Conservation (phyloP, 2,797 vertebrate genomes). For the Melanogrammus aeglefinus region DNA sequence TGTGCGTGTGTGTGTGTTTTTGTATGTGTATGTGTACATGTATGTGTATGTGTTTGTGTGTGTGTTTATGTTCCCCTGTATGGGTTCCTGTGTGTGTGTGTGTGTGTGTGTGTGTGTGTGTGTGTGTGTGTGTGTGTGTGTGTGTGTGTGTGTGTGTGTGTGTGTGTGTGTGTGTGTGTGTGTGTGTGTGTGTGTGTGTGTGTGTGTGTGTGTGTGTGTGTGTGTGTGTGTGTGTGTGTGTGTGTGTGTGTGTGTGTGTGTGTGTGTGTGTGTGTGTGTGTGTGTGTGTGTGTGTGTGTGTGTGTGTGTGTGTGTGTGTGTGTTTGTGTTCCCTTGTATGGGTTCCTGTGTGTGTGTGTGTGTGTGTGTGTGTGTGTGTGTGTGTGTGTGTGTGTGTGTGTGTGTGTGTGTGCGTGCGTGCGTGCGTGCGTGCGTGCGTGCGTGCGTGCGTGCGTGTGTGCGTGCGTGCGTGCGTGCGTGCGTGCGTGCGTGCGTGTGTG, state of each 20-base stretch:
- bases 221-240: not conserved
- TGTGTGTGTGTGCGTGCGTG: too few relatives aligned
- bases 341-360: not conserved
- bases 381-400: not conserved
- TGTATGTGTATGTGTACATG: slow-evolving; percentile 38
- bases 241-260: slow-evolving; percentile 42
- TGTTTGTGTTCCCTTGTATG: too few relatives aligned
- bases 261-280: not conserved
- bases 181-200: slow-evolving; percentile 12
- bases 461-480: too few relatives aligned
- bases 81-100: too few relatives aligned
- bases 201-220: not conserved
- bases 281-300: not conserved
- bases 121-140: not conserved
- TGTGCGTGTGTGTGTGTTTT: too few relatives aligned
- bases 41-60: not conserved
- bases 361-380: not conserved
- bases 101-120: too few relatives aligned
- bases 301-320: too few relatives aligned
- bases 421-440: too few relatives aligned
- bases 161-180: too few relatives aligned
- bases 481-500: too few relatives aligned
- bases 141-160: not conserved
- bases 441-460: too few relatives aligned
- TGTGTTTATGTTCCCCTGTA: not conserved